Conservation (phyloP, 2,888 invertebrate species). For the Cotesia congregata region DNA sequence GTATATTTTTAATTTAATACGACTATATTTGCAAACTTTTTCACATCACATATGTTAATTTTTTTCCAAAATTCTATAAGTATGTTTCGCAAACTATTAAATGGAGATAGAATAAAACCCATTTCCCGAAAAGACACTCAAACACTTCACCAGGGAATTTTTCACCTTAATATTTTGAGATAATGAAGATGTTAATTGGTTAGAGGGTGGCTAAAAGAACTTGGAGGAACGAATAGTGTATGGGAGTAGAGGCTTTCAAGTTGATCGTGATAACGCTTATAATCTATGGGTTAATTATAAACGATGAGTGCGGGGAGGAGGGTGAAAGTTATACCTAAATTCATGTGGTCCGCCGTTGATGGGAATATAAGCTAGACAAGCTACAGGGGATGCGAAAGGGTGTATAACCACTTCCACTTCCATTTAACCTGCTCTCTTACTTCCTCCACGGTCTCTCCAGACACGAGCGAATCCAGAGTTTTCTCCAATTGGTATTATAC, state of each 20-base stretch:
- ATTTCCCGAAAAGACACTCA: too few species aligned
- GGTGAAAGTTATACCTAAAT: conserved; percentile 29
- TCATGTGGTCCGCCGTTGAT: conserved; percentile 28
- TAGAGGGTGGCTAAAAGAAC: background rate
- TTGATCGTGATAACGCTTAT: conserved; percentile 33
- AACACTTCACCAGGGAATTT: background rate
- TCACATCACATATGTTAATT: too few species aligned
- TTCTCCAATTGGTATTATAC: conserved; percentile 38
- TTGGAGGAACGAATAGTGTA: background rate
- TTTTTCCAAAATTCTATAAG: too few species aligned
- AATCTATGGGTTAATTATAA: conserved; percentile 40
- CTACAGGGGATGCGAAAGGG: conserved; percentile 31
- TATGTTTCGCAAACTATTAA: too few species aligned
- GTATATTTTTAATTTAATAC: too few species aligned
- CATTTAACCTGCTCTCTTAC: background rate
- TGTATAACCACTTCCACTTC: conserved; percentile 5
- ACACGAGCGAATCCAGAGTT: background rate
- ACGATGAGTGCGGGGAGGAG: conserved; percentile 28
- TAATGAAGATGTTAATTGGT: conserved; percentile 39
- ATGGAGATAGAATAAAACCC: too few species aligned
- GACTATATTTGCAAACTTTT: too few species aligned
- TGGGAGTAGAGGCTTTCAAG: conserved; percentile 1
- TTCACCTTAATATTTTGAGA: background rate
- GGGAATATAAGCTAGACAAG: conserved; percentile 29
- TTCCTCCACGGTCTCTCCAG: background rate